These are phyloP conservation scores for Aleiodes sp. DNA, from an alignment of 1,140 invertebrate genomes.

Conservation along the genomic window DNA sequence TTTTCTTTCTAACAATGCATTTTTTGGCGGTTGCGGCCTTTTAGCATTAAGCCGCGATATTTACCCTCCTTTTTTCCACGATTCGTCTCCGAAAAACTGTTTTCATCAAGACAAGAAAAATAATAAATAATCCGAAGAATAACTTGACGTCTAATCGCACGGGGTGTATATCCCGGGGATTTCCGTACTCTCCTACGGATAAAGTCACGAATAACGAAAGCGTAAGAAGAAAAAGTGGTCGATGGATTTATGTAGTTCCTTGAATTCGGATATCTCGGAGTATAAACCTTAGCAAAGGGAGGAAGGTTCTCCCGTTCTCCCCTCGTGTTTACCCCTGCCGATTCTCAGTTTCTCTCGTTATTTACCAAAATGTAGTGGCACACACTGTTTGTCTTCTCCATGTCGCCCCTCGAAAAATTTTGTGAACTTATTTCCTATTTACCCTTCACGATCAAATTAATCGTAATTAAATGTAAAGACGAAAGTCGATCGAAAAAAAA, in stretches of 20 bases:
- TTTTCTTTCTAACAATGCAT: too few relatives aligned
- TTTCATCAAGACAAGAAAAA: too few relatives aligned
- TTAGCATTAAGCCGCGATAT: too few relatives aligned
- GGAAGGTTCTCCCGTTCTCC: constrained; percentile 3
- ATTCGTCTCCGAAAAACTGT: too few relatives aligned
- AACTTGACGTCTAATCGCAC: neutral
- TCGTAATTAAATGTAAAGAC: constrained; percentile 31
- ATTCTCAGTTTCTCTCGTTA: constrained; percentile 39
- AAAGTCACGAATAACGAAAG: neutral
- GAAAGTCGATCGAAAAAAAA: neutral
- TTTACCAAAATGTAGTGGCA: neutral
- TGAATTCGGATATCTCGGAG: constrained; percentile 11
- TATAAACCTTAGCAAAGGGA: neutral
- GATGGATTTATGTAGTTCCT: constrained; percentile 45
- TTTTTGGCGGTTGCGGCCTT: too few relatives aligned
- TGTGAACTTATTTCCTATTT: constrained; percentile 56
- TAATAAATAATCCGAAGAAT: neutral
- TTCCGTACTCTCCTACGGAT: neutral
- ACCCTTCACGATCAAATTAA: constrained; percentile 15
- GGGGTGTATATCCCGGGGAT: neutral
- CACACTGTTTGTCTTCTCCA: constrained; percentile 37
- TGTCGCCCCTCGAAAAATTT: constrained; percentile 48
- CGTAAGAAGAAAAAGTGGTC: neutral
- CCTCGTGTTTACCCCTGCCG: constrained; percentile 53
- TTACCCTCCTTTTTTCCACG: too few relatives aligned